phyloP scores from a whole-genome alignment of 2,797 vertebrate genomes.

The Hafferia zeledoni region DNA sequence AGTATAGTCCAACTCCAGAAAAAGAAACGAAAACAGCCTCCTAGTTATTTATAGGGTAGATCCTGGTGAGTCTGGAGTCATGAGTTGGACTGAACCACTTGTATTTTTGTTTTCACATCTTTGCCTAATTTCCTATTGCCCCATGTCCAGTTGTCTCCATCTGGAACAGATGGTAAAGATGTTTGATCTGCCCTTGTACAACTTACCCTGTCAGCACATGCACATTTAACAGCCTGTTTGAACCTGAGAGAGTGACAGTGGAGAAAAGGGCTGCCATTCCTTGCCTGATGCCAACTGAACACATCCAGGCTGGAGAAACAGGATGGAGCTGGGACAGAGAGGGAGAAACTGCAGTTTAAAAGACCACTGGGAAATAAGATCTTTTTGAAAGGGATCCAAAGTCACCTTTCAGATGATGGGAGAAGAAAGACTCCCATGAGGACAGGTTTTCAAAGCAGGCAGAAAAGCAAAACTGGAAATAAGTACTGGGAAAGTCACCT shows the following conservation, averaged over 20 bases:
- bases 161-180: neutral
- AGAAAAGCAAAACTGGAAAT: neutral
- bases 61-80: neutral
- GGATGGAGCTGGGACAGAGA: neutral
- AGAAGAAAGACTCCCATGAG: neutral
- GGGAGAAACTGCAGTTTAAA: neutral
- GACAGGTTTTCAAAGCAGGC: neutral
- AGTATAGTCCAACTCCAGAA: neutral
- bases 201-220: neutral
- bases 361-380: neutral
- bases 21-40: constrained; percentile 9
- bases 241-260: neutral
- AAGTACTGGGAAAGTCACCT: neutral
- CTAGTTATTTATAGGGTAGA: neutral
- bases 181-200: neutral
- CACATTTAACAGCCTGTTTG: neutral
- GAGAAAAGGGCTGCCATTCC: neutral
- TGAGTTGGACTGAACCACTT: neutral
- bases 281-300: neutral
- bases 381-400: neutral
- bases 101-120: neutral
- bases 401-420: neutral
- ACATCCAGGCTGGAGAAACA: neutral
- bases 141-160: neutral
- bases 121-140: neutral